Conservation (phyloP, 2,888 invertebrate species). For the Platycheirus albimanus region DNA sequence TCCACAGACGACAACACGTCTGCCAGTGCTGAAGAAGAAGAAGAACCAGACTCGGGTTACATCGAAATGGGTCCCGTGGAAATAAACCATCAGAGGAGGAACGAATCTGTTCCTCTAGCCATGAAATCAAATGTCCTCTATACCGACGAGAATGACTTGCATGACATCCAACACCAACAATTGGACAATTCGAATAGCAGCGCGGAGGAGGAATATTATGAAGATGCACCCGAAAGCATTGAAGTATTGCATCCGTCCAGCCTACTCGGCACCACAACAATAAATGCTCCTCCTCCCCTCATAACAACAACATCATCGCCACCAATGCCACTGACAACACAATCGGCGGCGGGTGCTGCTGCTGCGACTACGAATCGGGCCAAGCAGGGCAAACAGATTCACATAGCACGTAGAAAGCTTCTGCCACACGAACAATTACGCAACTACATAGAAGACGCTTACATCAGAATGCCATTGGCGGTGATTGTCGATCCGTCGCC, state of each 20-base stretch:
- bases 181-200: constrained; percentile 75
- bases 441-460: constrained; percentile 82
- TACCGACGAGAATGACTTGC: constrained; percentile 74
- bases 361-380: constrained; percentile 71
- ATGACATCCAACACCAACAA: constrained; percentile 69
- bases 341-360: constrained; percentile 61
- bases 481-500: constrained; percentile 82
- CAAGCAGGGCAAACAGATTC: constrained; percentile 80
- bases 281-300: constrained; percentile 39
- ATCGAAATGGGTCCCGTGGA: constrained; percentile 60
- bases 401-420: constrained; percentile 77
- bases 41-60: constrained; percentile 47
- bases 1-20: constrained; percentile 51
- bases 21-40: constrained; percentile 57
- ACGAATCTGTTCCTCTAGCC: constrained; percentile 63
- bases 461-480: constrained; percentile 82
- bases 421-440: constrained; percentile 82
- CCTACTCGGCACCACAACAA: constrained; percentile 64
- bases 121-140: constrained; percentile 75
- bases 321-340: constrained; percentile 58
- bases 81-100: constrained; percentile 47
- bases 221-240: constrained; percentile 75
- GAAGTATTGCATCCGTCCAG: constrained; percentile 60
- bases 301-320: constrained; percentile 53
- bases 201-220: constrained; percentile 79